These are phyloP conservation scores for Clepsis dumicolana DNA, from an alignment of 2,888 invertebrate genomes.

Conservation along the genomic window DNA sequence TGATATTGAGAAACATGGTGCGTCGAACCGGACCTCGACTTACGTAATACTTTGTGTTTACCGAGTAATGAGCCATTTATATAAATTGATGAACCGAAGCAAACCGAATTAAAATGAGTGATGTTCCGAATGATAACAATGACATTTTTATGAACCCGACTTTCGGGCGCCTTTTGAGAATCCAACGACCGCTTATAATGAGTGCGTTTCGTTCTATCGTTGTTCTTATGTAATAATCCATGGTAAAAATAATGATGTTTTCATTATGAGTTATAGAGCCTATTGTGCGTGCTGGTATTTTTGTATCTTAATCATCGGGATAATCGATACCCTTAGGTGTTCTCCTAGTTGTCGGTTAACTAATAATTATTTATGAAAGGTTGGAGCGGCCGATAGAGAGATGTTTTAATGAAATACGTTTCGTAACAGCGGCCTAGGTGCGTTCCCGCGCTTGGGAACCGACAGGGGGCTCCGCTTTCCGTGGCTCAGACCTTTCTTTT, in stretches of 20 bases:
- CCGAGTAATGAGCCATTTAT: slow-evolving; percentile 72
- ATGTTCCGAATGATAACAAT: slow-evolving; percentile 70
- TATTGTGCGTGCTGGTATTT: slow-evolving; percentile 42
- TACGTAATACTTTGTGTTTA: slow-evolving; percentile 63
- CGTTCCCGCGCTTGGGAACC: slow-evolving; percentile 51
- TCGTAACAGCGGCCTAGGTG: slow-evolving; percentile 54
- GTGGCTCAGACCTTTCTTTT: slow-evolving; percentile 44
- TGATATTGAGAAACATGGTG: slow-evolving; percentile 63
- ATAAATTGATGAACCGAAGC: slow-evolving; percentile 68
- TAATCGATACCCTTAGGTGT: slow-evolving; percentile 52
- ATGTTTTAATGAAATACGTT: slow-evolving; percentile 67
- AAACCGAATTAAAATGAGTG: slow-evolving; percentile 74
- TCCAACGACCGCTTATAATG: slow-evolving; percentile 50
- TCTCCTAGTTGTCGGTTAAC: slow-evolving; percentile 52
- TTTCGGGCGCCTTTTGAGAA: slow-evolving; percentile 50
- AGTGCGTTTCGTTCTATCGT: slow-evolving; percentile 49
- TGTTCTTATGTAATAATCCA: slow-evolving; percentile 54
- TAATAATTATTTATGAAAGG: slow-evolving; percentile 48
- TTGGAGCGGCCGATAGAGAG: slow-evolving; percentile 56
- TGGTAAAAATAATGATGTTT: slow-evolving; percentile 55
- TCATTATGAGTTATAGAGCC: slow-evolving; percentile 59
- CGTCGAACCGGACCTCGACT: slow-evolving; percentile 63
- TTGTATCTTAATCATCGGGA: slow-evolving; percentile 54
- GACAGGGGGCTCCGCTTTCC: slow-evolving; percentile 13
- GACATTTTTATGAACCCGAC: slow-evolving; percentile 62